Evolutionary conservation across 2,888 invertebrate species (phyloP), one percentile per base, ranked within the genome.

Genomic region (Volucella inflata): DNA sequence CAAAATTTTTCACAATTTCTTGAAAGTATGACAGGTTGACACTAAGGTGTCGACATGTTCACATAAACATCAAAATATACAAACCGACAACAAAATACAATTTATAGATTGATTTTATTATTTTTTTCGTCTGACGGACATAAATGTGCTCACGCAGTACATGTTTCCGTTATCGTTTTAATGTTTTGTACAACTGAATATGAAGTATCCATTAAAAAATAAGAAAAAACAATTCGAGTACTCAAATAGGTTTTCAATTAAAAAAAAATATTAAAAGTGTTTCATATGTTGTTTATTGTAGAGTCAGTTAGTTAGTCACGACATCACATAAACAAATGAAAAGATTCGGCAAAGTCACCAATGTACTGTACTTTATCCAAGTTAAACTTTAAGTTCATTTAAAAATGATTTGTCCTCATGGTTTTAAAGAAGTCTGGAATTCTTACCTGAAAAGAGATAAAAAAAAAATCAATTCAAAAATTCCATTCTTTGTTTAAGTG

Each of bases 31-130:
- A n/a, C n/a, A n/a, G n/a, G n/a, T n/a, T n/a, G n/a, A n/a, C n/a
- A n/a, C n/a, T n/a, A n/a, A n/a, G n/a, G n/a, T n/a, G n/a, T n/a
- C n/a, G n/a, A n/a, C n/a, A 21, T 21, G 2, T 21, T 6, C 30
- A 30, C 6, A 30, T 30, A 2, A 30, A 30, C 30, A 30, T 30
- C 30, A 30, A 30, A 6, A 30, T 1, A 30, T 30, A 30, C 3
- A 21, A 21, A 68, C 55, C 62, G 44, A 59, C 74, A 65, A 42
- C 67, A 51, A 70, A 65, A 79, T 48, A 70, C 78, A 74, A 84
- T 84, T 74, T 75, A 71, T 71, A 77, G 67, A 82, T 77, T 77
- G 59, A 77, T 77, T 72, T 82, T 72, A 64, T 74, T 77, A 72
- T 82, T 77, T 68, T 74, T 78, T 74, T 75, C 71, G 71, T 84